Base-by-base conservation (phyloP, 1,140 invertebrate species). In the Heterodera schachtii region DNA sequence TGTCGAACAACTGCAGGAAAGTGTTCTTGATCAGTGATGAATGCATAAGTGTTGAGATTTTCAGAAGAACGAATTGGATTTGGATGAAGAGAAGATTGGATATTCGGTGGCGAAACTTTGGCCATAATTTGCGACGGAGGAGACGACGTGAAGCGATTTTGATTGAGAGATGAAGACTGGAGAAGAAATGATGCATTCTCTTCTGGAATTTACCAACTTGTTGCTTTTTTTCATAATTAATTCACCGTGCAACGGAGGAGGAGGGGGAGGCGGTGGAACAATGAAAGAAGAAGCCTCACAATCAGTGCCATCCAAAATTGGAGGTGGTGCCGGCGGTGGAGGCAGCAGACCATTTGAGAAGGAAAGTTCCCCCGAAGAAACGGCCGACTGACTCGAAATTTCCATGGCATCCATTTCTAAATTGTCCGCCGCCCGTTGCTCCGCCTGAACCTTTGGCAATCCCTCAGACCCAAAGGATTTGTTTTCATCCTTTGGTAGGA, bases 311-410 rank as follows among this genome's bases (percentile, higher is more conserved):
- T 11, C 47, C 60, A 78, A 13, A 66, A 78, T 78, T 41, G 77
- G 77, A 19, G 77, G 77, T 21, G 77, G 77, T 2, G 64, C 64
- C 66, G 77, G 77, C 13, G 77, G 77, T 31, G 77, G 77, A 43
- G 77, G 77, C 11, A 78, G 70, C 1, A 78, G 44, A 46, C 69
- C 21, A 46, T 71, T 71, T 11, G 69, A 71, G 69, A 46, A 71
- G 21, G 57, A 64, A 64, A 64, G 19, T 4, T 11, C 11, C 5
- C 44, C 64, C 44, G 64, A 77, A 5, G 16, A 52, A 9, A 9
- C 31, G 31, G 57, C 47, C 9, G 77, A 71, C 21, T 52, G 47
- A 46, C 77, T 78, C 44, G 64, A 69, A 44, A 78, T 78, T 21
- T 78, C 77, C 77, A 78, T 78, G 7, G 77, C 77, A 44, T 66